These are phyloP conservation scores for Apis florea DNA, from an alignment of 1,140 invertebrate genomes.

Conservation along the genomic window DNA sequence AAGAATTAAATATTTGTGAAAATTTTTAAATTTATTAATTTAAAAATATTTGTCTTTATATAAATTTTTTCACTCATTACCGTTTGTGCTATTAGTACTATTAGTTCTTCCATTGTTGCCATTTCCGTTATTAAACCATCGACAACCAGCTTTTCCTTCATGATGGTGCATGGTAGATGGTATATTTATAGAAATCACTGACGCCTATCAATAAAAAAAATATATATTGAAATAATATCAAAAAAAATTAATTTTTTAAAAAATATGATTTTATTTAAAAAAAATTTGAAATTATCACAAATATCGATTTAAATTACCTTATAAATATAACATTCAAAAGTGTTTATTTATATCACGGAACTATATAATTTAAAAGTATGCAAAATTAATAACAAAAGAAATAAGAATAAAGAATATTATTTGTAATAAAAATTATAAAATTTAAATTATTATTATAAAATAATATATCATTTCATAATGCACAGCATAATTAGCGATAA, in stretches of 20 bases:
- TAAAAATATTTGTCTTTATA: background rate
- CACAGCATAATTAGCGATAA: background rate
- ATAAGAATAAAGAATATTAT: background rate
- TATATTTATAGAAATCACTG: background rate
- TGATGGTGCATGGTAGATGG: background rate
- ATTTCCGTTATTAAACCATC: background rate
- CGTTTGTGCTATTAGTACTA: background rate
- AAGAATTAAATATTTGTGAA: background rate
- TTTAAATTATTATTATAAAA: background rate
- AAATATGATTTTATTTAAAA: no score
- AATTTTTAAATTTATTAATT: background rate
- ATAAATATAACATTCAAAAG: no score
- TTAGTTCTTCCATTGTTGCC: background rate
- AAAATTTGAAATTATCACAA: background rate
- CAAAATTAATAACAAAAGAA: background rate
- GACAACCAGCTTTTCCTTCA: conserved; percentile 13
- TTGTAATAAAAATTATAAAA: background rate
- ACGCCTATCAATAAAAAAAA: background rate
- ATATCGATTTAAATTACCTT: no score
- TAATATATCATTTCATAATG: background rate
- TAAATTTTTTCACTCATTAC: background rate
- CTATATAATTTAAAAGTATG: background rate
- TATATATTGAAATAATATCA: background rate
- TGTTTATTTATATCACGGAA: background rate
- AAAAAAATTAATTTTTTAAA: no score